Evolutionary conservation across 2,113 vertebrate genomes (phyloP).

Genomic region (Amblyopsis rosae): DNA sequence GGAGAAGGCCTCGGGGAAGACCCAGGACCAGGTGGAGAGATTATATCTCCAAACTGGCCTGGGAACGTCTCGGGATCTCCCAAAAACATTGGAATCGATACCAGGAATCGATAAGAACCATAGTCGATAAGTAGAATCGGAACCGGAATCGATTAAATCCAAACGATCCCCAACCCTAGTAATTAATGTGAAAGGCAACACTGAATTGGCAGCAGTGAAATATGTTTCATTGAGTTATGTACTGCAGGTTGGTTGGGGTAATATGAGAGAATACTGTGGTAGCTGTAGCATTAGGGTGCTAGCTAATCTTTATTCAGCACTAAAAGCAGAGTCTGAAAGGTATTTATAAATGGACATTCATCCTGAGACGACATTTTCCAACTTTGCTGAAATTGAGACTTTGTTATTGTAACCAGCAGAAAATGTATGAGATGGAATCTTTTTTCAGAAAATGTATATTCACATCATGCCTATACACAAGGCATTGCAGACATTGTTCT

Average conservation of each 20-base stretch:
- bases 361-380: background rate
- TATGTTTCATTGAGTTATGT: background rate
- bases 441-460: background rate
- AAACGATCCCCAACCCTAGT: no score
- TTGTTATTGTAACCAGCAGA: background rate
- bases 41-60: no score
- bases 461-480: background rate
- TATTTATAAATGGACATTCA: background rate
- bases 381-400: background rate
- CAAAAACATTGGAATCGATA: no score
- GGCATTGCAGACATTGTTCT: background rate
- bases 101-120: no score
- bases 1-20: no score
- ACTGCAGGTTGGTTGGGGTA: background rate
- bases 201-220: constrained; percentile 18
- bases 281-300: constrained; percentile 3
- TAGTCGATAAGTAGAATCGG: no score
- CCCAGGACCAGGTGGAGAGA: no score
- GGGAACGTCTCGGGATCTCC: no score
- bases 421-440: background rate
- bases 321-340: constrained; percentile 2
- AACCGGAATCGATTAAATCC: no score
- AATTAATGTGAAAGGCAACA: no score
- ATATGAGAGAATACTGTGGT: constrained; percentile 1
- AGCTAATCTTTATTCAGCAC: constrained; percentile 1